These are phyloP conservation scores for Toxotes lorentzi DNA, from an alignment of 2,797 vertebrate species.

Conservation along the genomic window DNA sequence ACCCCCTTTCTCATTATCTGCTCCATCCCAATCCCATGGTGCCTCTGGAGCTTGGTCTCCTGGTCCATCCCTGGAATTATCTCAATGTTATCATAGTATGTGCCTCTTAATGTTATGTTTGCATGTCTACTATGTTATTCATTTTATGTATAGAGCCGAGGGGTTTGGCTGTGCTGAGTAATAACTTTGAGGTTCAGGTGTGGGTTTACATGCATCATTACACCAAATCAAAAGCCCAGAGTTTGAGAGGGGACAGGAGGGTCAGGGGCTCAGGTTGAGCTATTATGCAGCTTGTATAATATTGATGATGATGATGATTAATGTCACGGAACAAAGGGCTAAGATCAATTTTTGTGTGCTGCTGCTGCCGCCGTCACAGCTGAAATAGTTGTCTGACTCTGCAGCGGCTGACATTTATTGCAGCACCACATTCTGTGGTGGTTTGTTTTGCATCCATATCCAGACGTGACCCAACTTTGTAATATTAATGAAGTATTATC, in stretches of 20 bases:
- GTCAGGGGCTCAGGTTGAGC: conserved; percentile 60
- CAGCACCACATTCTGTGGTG: conserved; percentile 47
- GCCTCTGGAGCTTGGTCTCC: conserved; percentile 54
- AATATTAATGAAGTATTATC: conserved; percentile 73
- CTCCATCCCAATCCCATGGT: conserved; percentile 58
- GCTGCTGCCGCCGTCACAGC: conserved; percentile 38
- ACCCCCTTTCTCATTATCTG: conserved; percentile 70
- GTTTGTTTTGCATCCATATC: conserved; percentile 5
- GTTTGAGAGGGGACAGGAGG: conserved; percentile 22
- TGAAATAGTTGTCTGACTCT: conserved; percentile 37
- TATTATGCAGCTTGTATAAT: conserved; percentile 57
- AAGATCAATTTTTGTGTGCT: conserved; percentile 56
- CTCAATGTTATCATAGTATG: conserved; percentile 48
- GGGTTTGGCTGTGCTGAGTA: conserved; percentile 36
- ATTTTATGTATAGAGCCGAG: conserved; percentile 28
- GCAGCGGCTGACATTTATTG: conserved; percentile 38
- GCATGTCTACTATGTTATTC: conserved; percentile 53
- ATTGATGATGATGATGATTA: conserved; percentile 61
- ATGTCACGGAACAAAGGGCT: conserved; percentile 64
- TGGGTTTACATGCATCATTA: conserved; percentile 73
- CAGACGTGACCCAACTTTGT: conserved; percentile 29
- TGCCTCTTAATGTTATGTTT: conserved; percentile 54
- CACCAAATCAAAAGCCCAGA: conserved; percentile 60
- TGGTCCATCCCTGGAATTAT: conserved; percentile 47
- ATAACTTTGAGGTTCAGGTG: conserved; percentile 73